Conservation (phyloP, 2,113 vertebrate species). For the Petrocephalus zakoni region DNA sequence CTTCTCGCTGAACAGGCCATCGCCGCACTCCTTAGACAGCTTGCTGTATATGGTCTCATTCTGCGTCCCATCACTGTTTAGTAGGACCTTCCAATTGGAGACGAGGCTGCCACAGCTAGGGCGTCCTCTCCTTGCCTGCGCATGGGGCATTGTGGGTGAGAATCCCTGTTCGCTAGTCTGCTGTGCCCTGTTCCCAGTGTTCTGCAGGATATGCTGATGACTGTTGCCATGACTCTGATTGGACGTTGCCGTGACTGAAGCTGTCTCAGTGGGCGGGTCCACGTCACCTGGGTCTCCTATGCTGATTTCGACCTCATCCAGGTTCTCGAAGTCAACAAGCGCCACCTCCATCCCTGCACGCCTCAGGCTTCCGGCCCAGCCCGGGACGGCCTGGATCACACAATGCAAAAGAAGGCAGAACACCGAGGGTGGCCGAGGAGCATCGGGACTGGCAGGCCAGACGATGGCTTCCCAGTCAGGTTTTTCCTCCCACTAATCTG, state of each 20-base stretch:
- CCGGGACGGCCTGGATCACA: conserved; percentile 29
- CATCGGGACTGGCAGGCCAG: conserved; percentile 45
- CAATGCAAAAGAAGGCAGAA: conserved; percentile 36
- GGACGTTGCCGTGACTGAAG: conserved; percentile 56
- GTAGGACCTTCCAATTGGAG: conserved; percentile 74
- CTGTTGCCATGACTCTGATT: conserved; percentile 51
- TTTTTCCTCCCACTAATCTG: conserved; percentile 43
- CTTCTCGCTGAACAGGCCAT: conserved; percentile 70
- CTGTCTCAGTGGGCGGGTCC: conserved; percentile 56
- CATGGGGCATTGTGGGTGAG: conserved; percentile 46
- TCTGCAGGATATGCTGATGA: conserved; percentile 44
- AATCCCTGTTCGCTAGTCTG: conserved; percentile 41
- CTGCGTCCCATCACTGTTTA: conserved; percentile 69
- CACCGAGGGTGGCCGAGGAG: conserved; percentile 37
- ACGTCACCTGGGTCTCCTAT: conserved; percentile 71
- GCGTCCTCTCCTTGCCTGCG: conserved; percentile 60
- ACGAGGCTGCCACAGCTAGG: conserved; percentile 74
- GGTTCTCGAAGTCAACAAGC: conserved; percentile 83
- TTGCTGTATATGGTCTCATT: conserved; percentile 79
- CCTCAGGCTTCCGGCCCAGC: conserved; percentile 51
- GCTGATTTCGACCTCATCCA: conserved; percentile 75
- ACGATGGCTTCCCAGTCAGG: conserved; percentile 7
- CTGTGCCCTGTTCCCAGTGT: conserved; percentile 43
- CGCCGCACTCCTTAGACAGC: conserved; percentile 65
- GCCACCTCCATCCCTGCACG: conserved; percentile 83